A percentile compares a stretch with the other conserved stretches of the same genome.
phyloP scores from a whole-genome alignment of 2,113 vertebrate genomes.

The Neolamprologus fasciatus region DNA sequence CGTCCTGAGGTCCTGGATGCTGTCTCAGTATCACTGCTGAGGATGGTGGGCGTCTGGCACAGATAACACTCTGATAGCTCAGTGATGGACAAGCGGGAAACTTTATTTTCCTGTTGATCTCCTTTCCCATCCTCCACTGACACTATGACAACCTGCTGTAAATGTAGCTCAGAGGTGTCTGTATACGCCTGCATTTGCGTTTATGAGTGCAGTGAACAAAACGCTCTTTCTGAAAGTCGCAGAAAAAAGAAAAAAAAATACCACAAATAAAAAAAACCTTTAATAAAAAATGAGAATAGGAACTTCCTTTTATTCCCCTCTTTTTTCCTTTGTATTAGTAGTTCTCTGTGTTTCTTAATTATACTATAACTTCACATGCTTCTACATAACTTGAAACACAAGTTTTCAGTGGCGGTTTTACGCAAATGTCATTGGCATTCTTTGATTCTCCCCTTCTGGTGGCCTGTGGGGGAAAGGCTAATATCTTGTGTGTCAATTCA shows the following conservation, averaged over 20 bases:
- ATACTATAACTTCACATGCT: slow-evolving; percentile 32
- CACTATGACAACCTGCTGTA: slow-evolving; percentile 32
- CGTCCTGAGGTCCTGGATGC: slow-evolving; percentile 64
- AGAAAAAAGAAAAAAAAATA: background rate
- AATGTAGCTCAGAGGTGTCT: slow-evolving; percentile 18
- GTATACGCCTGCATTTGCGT: background rate
- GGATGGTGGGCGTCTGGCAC: slow-evolving; percentile 70
- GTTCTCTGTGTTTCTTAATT: slow-evolving; percentile 20
- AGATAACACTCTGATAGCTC: slow-evolving; percentile 65
- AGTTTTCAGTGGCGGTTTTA: slow-evolving; percentile 54
- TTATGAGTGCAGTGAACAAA: background rate
- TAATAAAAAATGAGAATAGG: slow-evolving; percentile 29
- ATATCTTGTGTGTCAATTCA: slow-evolving; percentile 77
- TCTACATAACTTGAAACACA: slow-evolving; percentile 26
- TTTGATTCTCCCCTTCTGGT: slow-evolving; percentile 65
- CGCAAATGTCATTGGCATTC: slow-evolving; percentile 70
- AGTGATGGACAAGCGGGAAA: slow-evolving; percentile 66
- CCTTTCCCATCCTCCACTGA: slow-evolving; percentile 3
- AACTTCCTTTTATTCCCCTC: slow-evolving; percentile 16
- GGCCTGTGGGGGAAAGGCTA: slow-evolving; percentile 77
- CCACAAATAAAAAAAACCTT: slow-evolving; percentile 24
- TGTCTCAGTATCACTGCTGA: slow-evolving; percentile 58
- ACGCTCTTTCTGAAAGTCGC: background rate
- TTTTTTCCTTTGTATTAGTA: slow-evolving; percentile 22
- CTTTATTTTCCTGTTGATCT: slow-evolving; percentile 29